Percentiles rank a stretch among this genome's conserved stretches.
Evolutionary conservation across 2,113 vertebrate genomes (phyloP).

Genomic region (Anhinga rufa): DNA sequence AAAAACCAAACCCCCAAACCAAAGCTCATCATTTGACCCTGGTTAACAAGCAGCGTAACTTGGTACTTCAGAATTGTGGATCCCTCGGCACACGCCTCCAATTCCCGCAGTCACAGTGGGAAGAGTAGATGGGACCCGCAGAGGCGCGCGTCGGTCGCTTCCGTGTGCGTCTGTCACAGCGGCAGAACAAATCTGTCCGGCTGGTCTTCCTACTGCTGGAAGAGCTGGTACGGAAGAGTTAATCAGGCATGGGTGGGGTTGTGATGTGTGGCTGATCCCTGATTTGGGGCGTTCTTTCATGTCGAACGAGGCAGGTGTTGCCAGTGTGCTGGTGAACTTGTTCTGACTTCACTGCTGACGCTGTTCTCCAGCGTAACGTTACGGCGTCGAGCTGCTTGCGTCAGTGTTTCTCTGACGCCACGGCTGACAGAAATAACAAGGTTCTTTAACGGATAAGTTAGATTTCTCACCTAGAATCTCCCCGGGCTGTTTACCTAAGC

Average conservation of each 20-base stretch:
- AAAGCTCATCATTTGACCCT: not conserved
- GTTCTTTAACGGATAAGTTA: not conserved
- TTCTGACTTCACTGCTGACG: not conserved
- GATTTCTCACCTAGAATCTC: not conserved
- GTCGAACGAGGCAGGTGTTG: not conserved
- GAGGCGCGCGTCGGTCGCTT: accelerated
- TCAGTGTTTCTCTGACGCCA: not conserved
- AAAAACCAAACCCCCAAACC: not conserved
- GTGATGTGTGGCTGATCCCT: not conserved
- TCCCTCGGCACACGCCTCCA: not conserved
- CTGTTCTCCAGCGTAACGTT: accelerated
- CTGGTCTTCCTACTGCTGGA: not conserved
- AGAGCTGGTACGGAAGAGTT: not conserved
- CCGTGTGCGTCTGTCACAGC: no score
- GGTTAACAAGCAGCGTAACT: not conserved
- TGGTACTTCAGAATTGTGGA: no score
- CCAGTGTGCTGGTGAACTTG: not conserved
- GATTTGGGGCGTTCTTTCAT: accelerated
- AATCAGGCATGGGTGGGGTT: no score
- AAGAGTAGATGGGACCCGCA: not conserved
- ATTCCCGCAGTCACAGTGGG: accelerated
- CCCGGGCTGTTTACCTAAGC: not conserved
- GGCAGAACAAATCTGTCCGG: not conserved
- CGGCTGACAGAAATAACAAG: not conserved
- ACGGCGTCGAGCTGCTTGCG: not conserved